Evolutionary conservation across 1,140 invertebrate species (phyloP), one percentile per base, ranked within the genome.

Genomic region (Leptinotarsa lineolata): DNA sequence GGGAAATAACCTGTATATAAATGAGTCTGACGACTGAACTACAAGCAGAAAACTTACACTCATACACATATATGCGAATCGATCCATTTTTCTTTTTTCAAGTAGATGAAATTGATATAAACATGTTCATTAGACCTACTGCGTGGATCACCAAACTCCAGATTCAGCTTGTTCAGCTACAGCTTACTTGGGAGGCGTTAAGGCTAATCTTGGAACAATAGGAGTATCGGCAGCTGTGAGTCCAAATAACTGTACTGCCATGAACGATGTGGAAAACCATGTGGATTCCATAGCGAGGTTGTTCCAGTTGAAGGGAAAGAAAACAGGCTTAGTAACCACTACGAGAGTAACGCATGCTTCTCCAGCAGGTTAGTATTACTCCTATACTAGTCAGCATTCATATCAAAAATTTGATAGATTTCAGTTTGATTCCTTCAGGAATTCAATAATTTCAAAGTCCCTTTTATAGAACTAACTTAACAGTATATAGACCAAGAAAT

Each of bases 181-280:
- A 0, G 93, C 95, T 0, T 94, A 94, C 78, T 85, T 96, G n/a
- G 88, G 88, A 11, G 95, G 95, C 4, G 91, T 96, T 1, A 97
- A 97, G 84, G 90, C 90, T 2, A 95, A 95, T 80, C 89, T 89
- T 61, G 92, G 89, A n/a, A 92, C 91, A 1, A 86, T 96, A 1
- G 94, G 94, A 0, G 87, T 96, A 0, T 90, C 92, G 74, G 90
- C 88, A 0, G 86, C 88, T n/a, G 89, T 92, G 0, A 87, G 86
- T 3, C 83, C 86, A 44, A 84, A 85, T 0, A 87, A 91, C 54
- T 91, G 92, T 74, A 77, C 85, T 70, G 86, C 87, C 1, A 87
- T 89, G 76, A 83, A 88, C 2, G 80, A 91, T 68, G 80, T 84
- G 24, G 83, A 77, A 15, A 89, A 89, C 77, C 87, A 90, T 80